Evolutionary conservation across 2,113 vertebrate genomes (phyloP).

Genomic region (Cottus gobio): DNA sequence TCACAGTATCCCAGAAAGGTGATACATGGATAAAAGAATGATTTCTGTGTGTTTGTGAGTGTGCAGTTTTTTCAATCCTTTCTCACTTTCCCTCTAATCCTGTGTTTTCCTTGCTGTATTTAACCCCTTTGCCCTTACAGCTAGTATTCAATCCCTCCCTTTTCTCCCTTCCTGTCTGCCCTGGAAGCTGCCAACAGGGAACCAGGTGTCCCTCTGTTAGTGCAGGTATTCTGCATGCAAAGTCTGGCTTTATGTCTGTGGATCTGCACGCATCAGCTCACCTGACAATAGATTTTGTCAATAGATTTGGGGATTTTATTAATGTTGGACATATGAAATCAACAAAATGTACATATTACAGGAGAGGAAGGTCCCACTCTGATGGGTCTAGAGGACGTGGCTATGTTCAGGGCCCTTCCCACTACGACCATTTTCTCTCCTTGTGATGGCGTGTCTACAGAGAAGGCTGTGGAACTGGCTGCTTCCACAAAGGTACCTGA

Average conservation of each 20-base stretch:
- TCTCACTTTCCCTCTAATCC: conserved; percentile 65
- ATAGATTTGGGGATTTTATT: conserved; percentile 9
- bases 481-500: conserved; percentile 89
- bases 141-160: conserved; percentile 73
- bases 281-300: conserved; percentile 23
- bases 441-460: conserved; percentile 91
- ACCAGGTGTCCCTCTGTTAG: conserved; percentile 77
- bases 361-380: conserved; percentile 95
- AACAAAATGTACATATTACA: conserved; percentile 63
- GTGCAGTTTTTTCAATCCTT: conserved; percentile 35
- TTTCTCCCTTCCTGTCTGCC: conserved; percentile 76
- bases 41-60: conserved; percentile 33
- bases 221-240: conserved; percentile 83
- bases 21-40: neutral
- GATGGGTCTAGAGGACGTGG: conserved; percentile 94
- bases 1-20: conserved; percentile 26
- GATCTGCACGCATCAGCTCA: conserved; percentile 59
- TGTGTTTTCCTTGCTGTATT: conserved; percentile 72
- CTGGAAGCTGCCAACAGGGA: conserved; percentile 76
- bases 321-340: neutral
- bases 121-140: conserved; percentile 60
- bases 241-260: conserved; percentile 49
- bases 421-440: conserved; percentile 93
- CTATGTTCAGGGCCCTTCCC: conserved; percentile 91
- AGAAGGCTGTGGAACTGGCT: conserved; percentile 95